Evolutionary conservation across 2,797 vertebrate species (phyloP).

Genomic region (Alca torda): DNA sequence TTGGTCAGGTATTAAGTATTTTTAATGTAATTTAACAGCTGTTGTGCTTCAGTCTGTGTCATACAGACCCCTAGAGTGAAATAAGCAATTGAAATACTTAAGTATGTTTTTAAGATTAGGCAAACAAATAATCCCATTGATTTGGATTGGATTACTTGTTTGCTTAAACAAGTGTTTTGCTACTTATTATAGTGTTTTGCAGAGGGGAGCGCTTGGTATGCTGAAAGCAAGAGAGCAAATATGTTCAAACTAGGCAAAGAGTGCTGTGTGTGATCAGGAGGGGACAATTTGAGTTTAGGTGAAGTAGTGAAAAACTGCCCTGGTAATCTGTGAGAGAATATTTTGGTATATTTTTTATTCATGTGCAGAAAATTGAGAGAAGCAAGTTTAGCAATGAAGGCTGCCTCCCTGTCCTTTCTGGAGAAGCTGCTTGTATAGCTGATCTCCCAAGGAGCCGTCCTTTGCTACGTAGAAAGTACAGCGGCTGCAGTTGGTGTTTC

Average conservation of each 20-base stretch:
- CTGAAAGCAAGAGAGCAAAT: not conserved
- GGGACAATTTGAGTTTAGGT: not conserved
- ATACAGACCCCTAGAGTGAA: not conserved
- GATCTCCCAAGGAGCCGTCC: not conserved
- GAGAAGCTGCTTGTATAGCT: not conserved
- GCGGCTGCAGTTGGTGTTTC: not conserved
- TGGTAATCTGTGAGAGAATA: not conserved
- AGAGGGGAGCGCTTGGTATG: not conserved
- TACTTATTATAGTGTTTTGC: fast-evolving
- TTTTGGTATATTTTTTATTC: not conserved
- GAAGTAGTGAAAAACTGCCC: not conserved
- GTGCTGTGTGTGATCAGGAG: no score
- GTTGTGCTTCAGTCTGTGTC: not conserved
- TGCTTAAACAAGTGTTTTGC: not conserved
- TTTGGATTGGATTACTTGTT: not conserved
- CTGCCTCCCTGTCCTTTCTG: not conserved
- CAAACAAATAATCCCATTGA: not conserved
- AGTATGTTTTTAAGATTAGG: not conserved
- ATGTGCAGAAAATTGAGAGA: not conserved
- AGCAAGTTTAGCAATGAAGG: not conserved
- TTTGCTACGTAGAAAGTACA: not conserved
- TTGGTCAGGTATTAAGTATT: not conserved
- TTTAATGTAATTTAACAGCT: not conserved
- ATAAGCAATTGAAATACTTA: not conserved
- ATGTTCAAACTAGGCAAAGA: not conserved